Evolutionary conservation across 2,797 vertebrate species (phyloP).

Genomic region (Scomberomorus guttatus): DNA sequence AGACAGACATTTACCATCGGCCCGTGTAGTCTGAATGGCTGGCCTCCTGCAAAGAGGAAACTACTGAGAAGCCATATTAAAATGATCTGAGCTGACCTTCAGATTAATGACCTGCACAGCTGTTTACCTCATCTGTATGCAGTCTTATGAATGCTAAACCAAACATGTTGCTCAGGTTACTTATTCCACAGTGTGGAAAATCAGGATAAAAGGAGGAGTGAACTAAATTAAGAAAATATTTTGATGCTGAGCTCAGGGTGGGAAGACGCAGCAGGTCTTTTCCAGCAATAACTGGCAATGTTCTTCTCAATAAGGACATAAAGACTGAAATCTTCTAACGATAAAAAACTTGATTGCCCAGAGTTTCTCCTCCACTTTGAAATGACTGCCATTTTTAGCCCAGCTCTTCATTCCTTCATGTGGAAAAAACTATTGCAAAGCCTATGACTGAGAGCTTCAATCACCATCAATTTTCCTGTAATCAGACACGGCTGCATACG

Average conservation of each 20-base stretch:
- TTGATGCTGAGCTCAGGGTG: neutral
- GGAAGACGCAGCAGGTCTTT: neutral
- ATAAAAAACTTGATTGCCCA: constrained; percentile 3
- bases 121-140: constrained; percentile 30
- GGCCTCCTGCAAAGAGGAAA: constrained; percentile 3
- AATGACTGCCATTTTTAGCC: constrained; percentile 4
- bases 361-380: constrained; percentile 6
- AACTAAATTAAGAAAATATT: constrained; percentile 11
- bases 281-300: neutral
- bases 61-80: constrained; percentile 10
- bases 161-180: neutral
- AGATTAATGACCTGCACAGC: constrained; percentile 33
- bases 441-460: constrained; percentile 40
- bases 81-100: constrained; percentile 54
- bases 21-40: neutral
- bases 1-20: constrained; percentile 42
- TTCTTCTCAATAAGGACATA: neutral
- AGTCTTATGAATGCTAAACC: constrained; percentile 1
- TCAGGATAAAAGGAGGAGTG: neutral
- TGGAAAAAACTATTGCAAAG: constrained; percentile 37
- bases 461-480: constrained; percentile 54
- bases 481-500: constrained; percentile 50
- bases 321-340: constrained; percentile 8
- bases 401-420: constrained; percentile 30
- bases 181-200: constrained; percentile 16